Base-by-base conservation (phyloP, 2,113 vertebrate genomes). In the Glaucidium brasilianum region DNA sequence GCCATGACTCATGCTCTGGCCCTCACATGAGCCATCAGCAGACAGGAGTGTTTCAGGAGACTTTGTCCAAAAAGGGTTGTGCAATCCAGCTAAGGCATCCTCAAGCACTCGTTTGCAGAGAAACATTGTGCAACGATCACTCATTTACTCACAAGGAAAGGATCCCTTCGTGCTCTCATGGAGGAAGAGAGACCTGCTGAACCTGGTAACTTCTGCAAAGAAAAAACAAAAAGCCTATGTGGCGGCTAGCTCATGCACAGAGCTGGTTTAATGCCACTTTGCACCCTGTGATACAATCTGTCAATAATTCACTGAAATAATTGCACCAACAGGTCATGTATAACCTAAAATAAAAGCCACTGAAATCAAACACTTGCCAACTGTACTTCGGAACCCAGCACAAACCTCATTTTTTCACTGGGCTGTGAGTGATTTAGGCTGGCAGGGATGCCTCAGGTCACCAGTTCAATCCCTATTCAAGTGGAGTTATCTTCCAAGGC, bases 1-100 rank as follows among this genome's bases (percentile, higher is more conserved):
- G 3, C 29, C 1, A 1, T 88, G 74, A 91, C 41, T 97, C 94
- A 78, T 1, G 7, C n/a, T 16, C 66, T 11, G 8, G 34, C 34
- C 47, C 85, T 95, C 96, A 94, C 34, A 39, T 96, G 96, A 96
- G 45, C 71, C 18, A 39, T 94, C 95, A 92, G 85, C 94, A 92
- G 76, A 90, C 69, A 30, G 32, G 39, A 67, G 5, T 25, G 27
- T 64, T 96, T 66, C 73, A 35, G 81, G 35, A 88, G 58, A 67
- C 73, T 87, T 95, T 94, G 71, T 92, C 75, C 85, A 67, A 91
- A 74, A 34, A 52, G 59, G 17, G 27, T 96, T 96, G 88, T 94
- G 94, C 73, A 96, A 96, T 74, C 5, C 45, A 26, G 56, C 22
- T 56, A 71, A 77, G 66, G 34, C 60, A 34, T 68, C 37, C 83